Conservation (phyloP, 2,113 vertebrate species). For the Psilopogon haemacephalus region DNA sequence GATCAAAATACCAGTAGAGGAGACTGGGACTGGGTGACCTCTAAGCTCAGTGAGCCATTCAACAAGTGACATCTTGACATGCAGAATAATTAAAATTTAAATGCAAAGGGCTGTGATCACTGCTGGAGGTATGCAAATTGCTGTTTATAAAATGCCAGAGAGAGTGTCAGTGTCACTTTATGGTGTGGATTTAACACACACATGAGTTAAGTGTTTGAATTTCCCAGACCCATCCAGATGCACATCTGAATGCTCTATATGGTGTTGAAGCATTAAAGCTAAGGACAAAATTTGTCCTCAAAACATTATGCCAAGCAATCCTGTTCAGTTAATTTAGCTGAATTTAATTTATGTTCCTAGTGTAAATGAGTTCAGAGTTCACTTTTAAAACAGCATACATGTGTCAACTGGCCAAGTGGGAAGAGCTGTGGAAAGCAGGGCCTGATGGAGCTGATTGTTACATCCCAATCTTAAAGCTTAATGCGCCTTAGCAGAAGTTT, state of each 20-base stretch:
- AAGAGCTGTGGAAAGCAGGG: constrained; percentile 32
- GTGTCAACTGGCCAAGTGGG: constrained; percentile 49
- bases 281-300: constrained; percentile 53
- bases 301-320: constrained; percentile 48
- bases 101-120: constrained; percentile 38
- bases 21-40: constrained; percentile 44
- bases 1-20: not conserved
- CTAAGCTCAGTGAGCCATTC: constrained; percentile 54
- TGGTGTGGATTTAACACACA: not conserved
- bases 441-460: not conserved
- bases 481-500: constrained; percentile 57
- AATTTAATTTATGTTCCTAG: constrained; percentile 49
- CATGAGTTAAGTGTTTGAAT: not conserved
- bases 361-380: constrained; percentile 51
- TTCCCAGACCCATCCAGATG: not conserved
- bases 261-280: constrained; percentile 17
- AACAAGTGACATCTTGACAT: constrained; percentile 47
- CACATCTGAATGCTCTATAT: not conserved
- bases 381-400: constrained; percentile 32
- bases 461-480: constrained; percentile 44
- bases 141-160: constrained; percentile 39
- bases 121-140: constrained; percentile 40
- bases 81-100: constrained; percentile 66
- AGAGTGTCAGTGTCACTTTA: not conserved
- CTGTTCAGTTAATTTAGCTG: constrained; percentile 41